These are phyloP conservation scores for Euproctis similis DNA, from an alignment of 2,888 invertebrate genomes.

Conservation along the genomic window DNA sequence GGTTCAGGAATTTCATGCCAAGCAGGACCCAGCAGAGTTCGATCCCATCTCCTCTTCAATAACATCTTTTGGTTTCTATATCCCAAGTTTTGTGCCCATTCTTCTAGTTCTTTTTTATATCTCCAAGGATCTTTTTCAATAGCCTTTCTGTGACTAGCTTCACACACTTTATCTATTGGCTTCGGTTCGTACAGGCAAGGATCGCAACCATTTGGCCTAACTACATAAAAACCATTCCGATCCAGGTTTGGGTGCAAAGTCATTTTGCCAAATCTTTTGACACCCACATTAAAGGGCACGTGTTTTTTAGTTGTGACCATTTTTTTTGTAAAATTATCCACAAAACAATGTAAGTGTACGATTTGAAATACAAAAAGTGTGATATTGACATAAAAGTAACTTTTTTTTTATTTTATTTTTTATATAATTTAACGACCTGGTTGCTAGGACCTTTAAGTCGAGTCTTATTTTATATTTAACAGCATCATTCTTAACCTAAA, in stretches of 20 bases:
- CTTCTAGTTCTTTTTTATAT: slow-evolving; percentile 54
- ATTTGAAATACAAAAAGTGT: too few relatives aligned
- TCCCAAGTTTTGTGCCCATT: slow-evolving; percentile 57
- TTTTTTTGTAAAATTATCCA: background rate
- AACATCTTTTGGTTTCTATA: slow-evolving; percentile 55
- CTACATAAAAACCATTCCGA: slow-evolving; percentile 38
- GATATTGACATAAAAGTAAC: too few relatives aligned
- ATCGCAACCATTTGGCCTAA: slow-evolving; percentile 39
- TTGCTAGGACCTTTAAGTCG: too few relatives aligned
- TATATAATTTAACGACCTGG: too few relatives aligned
- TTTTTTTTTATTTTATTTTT: too few relatives aligned
- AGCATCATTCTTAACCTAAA: too few relatives aligned
- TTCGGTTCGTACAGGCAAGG: slow-evolving; percentile 50
- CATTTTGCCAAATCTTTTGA: slow-evolving; percentile 42
- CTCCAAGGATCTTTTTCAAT: slow-evolving; percentile 50
- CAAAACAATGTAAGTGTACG: too few relatives aligned
- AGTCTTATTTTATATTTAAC: too few relatives aligned
- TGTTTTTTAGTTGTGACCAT: slow-evolving; percentile 16
- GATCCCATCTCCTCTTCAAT: slow-evolving; percentile 34
- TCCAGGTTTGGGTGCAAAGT: slow-evolving; percentile 51
- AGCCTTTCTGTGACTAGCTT: slow-evolving; percentile 31
- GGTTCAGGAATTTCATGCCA: slow-evolving; percentile 40
- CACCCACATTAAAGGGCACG: slow-evolving; percentile 32
- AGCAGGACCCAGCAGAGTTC: slow-evolving; percentile 49
- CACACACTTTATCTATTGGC: slow-evolving; percentile 33